Evolutionary conservation across 1,140 invertebrate genomes (phyloP).

Genomic region (Macrotrachela quadricornifera): DNA sequence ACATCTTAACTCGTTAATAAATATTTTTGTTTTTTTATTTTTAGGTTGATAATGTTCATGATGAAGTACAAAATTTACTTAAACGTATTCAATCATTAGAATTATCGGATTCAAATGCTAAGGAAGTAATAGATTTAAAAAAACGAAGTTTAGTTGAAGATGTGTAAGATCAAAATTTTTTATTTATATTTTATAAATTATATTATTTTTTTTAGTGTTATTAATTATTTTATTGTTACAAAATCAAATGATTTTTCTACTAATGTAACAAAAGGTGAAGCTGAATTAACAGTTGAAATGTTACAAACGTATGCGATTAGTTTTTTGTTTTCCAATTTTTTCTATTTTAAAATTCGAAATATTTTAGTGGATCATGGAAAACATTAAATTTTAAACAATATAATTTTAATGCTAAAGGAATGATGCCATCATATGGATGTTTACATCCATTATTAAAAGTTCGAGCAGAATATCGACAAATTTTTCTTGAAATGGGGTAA

Average conservation of each 20-base stretch:
- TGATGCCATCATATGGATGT: constrained; percentile 49
- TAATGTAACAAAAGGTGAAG: constrained; percentile 63
- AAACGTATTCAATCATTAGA: constrained; percentile 37
- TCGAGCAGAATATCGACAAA: constrained; percentile 75
- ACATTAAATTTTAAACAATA: constrained; percentile 77
- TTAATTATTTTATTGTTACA: constrained; percentile 51
- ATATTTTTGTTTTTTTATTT: neutral
- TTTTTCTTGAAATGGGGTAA: constrained; percentile 87
- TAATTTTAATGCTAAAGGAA: constrained; percentile 80
- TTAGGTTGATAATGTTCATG: constrained; percentile 46
- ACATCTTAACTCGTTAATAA: too few species aligned
- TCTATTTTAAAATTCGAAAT: constrained; percentile 1
- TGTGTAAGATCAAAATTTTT: constrained; percentile 30
- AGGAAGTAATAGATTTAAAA: constrained; percentile 62
- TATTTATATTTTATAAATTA: neutral
- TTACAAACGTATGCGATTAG: constrained; percentile 37
- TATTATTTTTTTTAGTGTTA: constrained; percentile 30
- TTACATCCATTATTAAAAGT: constrained; percentile 90
- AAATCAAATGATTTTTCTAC: constrained; percentile 64
- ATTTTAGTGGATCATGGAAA: constrained; percentile 58
- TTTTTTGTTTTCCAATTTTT: neutral
- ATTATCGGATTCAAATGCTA: constrained; percentile 37
- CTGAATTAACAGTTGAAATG: constrained; percentile 84
- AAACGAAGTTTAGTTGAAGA: constrained; percentile 82
- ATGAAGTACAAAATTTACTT: constrained; percentile 49